Evolutionary conservation across 2,797 vertebrate genomes (phyloP).

Genomic region (Pogonophryne albipinna): DNA sequence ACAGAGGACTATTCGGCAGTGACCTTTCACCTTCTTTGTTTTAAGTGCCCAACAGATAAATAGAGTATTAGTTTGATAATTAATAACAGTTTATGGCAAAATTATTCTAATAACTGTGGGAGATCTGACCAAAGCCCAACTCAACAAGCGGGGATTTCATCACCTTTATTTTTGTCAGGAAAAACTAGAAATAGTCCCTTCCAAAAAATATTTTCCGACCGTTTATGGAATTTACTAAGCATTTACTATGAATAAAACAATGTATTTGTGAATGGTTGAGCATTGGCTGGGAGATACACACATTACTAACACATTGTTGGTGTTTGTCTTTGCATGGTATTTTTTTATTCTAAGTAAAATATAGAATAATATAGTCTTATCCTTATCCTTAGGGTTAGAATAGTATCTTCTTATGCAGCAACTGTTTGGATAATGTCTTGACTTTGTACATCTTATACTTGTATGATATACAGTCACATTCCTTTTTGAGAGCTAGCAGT

Average conservation of each 20-base stretch:
- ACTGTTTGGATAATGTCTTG: neutral
- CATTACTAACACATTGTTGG: neutral
- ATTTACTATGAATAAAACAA: no score
- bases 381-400: constrained; percentile 4
- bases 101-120: neutral
- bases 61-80: neutral
- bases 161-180: neutral
- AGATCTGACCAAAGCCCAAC: neutral
- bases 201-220: no score
- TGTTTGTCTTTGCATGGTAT: neutral
- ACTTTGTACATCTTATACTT: neutral
- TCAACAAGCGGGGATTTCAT: neutral
- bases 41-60: constrained; percentile 1
- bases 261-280: neutral
- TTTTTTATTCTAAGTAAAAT: neutral
- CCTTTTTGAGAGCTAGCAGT: constrained; percentile 20
- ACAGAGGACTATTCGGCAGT: constrained; percentile 1
- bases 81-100: neutral
- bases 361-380: neutral
- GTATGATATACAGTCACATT: constrained; percentile 4
- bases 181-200: neutral
- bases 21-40: constrained; percentile 52
- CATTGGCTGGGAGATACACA: neutral
- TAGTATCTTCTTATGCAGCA: neutral
- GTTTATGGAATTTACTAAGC: neutral